phyloP scores from a whole-genome alignment of 2,888 invertebrate genomes.

The Cataglyphis rosenhaueri region DNA sequence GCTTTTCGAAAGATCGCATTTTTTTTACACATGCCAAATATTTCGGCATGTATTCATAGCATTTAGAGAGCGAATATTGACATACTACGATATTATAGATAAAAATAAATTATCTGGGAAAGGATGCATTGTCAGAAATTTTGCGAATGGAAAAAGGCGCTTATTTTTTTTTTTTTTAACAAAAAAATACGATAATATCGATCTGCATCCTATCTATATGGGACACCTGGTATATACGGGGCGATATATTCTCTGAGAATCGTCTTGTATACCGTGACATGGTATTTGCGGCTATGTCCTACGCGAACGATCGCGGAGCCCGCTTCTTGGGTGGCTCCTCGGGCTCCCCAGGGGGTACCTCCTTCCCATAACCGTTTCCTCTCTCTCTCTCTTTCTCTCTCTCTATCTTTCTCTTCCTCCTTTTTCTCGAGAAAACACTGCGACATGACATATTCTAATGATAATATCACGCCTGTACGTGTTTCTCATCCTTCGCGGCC shows the following conservation, averaged over 20 bases:
- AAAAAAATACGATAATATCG: not conserved
- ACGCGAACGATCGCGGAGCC: conserved; percentile 81
- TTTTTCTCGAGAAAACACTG: conserved; percentile 69
- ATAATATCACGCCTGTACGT: conserved; percentile 75
- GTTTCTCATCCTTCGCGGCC: conserved; percentile 9
- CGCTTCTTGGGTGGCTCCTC: conserved; percentile 84
- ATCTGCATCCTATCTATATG: not conserved
- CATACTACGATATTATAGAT: too few species aligned
- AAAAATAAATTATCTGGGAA: too few species aligned
- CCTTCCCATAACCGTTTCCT: conserved; percentile 56
- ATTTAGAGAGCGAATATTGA: too few species aligned
- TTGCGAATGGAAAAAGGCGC: not conserved
- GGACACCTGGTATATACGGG: not conserved
- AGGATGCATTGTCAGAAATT: not conserved
- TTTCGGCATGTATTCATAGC: too few species aligned
- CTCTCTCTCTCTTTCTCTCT: conserved; percentile 53
- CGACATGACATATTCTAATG: conserved; percentile 80
- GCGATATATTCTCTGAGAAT: not conserved
- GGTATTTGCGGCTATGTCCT: conserved; percentile 74
- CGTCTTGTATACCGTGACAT: conserved; percentile 7
- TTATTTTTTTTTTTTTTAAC: not conserved
- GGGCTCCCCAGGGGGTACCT: conserved; percentile 82
- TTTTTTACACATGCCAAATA: too few species aligned
- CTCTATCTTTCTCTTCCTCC: conserved; percentile 54
- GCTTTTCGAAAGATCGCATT: too few species aligned